phyloP scores from a whole-genome alignment of 2,797 vertebrate genomes.

The Platalea minor region DNA sequence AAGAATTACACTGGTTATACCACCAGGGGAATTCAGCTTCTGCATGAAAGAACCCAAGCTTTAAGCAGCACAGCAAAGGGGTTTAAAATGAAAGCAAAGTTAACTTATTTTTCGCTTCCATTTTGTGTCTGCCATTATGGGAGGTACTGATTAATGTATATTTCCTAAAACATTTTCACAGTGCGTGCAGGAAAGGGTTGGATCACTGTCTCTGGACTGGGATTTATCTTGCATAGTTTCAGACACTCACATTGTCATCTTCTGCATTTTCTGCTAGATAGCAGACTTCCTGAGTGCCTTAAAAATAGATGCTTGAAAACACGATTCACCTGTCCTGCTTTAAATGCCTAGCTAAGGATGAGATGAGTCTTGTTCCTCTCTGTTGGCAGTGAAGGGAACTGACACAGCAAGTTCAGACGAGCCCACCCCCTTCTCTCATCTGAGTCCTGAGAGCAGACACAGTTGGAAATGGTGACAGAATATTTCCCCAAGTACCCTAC shows the following conservation, averaged over 20 bases:
- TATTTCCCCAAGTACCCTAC: not conserved
- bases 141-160: not conserved
- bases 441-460: fast-evolving
- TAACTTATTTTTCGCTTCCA: not conserved
- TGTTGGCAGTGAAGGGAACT: not conserved
- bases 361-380: not conserved
- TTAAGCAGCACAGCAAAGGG: not conserved
- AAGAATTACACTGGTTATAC: not conserved
- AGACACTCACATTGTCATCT: not conserved
- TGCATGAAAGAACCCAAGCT: not conserved
- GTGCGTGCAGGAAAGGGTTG: not conserved
- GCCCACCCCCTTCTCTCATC: fast-evolving
- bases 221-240: not conserved
- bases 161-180: not conserved
- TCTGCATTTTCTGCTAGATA: not conserved
- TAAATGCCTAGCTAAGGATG: not conserved
- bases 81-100: not conserved
- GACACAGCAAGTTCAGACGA: not conserved
- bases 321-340: not conserved
- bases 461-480: not conserved
- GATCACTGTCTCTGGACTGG: not conserved
- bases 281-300: not conserved
- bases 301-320: not conserved
- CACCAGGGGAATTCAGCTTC: not conserved
- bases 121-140: not conserved